phyloP scores from a whole-genome alignment of 2,797 vertebrate genomes.

The Limnodromus scolopaceus region DNA sequence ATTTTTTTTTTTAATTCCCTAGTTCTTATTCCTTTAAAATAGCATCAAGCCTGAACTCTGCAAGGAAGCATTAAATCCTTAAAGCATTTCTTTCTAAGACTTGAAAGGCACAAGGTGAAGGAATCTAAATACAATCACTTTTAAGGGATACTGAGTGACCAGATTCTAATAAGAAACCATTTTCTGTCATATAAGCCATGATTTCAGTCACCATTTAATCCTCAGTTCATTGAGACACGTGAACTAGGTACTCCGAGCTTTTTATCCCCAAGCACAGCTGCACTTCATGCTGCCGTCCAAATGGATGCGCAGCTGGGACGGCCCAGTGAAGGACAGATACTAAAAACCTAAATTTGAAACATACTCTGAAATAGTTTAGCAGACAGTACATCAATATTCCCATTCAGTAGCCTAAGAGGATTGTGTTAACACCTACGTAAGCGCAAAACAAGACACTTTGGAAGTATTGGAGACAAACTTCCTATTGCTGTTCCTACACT shows the following conservation, averaged over 20 bases:
- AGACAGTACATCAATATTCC: neutral
- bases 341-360: neutral
- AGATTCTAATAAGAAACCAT: neutral
- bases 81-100: neutral
- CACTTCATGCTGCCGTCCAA: rapidly evolving
- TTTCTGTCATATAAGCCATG: neutral
- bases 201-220: neutral
- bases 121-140: neutral
- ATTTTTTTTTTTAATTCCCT: neutral
- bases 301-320: rapidly evolving
- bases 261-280: neutral
- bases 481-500: neutral
- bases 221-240: rapidly evolving
- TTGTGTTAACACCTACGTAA: neutral
- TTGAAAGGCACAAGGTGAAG: neutral
- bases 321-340: neutral
- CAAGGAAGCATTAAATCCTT: neutral
- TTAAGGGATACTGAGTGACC: neutral
- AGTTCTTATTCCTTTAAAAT: neutral
- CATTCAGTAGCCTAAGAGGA: neutral
- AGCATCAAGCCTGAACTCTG: neutral
- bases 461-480: neutral
- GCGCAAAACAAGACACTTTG: neutral
- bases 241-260: neutral
- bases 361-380: neutral